These are phyloP conservation scores for Alectoris magna DNA, from an alignment of 2,797 vertebrate species.

Conservation along the genomic window DNA sequence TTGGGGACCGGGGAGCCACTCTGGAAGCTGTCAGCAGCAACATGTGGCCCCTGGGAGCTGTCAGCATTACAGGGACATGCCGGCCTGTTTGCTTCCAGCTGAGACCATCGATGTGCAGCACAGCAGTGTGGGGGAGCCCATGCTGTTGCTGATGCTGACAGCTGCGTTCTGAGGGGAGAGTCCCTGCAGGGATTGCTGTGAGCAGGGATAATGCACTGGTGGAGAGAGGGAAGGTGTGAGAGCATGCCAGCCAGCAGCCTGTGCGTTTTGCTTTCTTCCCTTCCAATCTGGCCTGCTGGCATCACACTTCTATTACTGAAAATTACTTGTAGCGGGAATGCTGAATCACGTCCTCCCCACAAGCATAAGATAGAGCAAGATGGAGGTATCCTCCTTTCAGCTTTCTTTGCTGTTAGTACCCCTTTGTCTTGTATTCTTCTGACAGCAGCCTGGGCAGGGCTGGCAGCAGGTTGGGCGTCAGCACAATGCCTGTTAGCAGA, in stretches of 20 bases:
- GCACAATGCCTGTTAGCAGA: neutral
- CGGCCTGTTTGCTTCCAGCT: neutral
- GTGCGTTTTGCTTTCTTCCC: slow-evolving; percentile 42
- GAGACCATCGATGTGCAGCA: fast-evolving
- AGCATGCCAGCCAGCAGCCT: neutral
- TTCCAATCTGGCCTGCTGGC: slow-evolving; percentile 42
- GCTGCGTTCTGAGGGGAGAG: neutral
- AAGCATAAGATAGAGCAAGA: slow-evolving; percentile 20
- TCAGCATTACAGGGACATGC: neutral
- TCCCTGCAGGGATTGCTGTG: neutral
- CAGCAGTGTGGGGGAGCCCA: neutral
- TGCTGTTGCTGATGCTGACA: neutral
- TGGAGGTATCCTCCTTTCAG: slow-evolving; percentile 25
- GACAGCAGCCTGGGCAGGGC: neutral
- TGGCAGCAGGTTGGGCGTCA: neutral
- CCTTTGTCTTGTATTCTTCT: neutral
- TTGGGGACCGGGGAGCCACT: fast-evolving
- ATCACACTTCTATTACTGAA: slow-evolving; percentile 26
- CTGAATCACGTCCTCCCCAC: slow-evolving; percentile 62
- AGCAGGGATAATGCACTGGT: neutral
- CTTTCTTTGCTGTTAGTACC: neutral
- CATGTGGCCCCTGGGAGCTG: neutral
- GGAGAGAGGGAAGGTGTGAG: neutral
- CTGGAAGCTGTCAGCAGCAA: neutral
- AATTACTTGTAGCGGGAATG: slow-evolving; percentile 54